Base-by-base conservation (phyloP, 2,797 vertebrate species). In the Nyctalus aviator region DNA sequence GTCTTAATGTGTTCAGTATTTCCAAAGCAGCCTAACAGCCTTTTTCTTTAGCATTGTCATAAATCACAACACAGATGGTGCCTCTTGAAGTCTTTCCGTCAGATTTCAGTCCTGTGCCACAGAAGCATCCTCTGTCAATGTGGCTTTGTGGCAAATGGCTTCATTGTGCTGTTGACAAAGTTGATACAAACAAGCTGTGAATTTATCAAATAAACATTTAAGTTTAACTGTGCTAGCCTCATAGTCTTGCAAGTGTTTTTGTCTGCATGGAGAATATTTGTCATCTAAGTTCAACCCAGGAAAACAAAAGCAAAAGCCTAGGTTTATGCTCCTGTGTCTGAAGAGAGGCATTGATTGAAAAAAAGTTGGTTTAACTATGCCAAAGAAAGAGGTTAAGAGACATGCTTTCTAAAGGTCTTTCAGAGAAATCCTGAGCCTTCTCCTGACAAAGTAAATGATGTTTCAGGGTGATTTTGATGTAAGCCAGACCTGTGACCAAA, bases 11-110 rank as follows among this genome's bases (percentile, higher is more conserved):
- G 18, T 68, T 82, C 82, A 90, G 76, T 90, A 88, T 78, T 93
- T 92, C 66, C 53, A 93, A 86, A 97, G 81, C 23, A 78, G 48
- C 73, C 48, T 88, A 93, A 94, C 53, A 86, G 77, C 18, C 11
- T 88, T 78, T 91, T 90, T 85, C 73, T 79, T 94, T 86, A 95
- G 87, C 64, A 90, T 73, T 85, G 89, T 94, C 92, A 94, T 86
- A 91, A 96, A 96, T 95, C 89, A 93, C 82, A 95, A 96, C 91
- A 97, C 95, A 97, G 95, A 96, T 96, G 95, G 93, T 94, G 35
- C 87, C 94, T 95, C 88, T 95, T 84, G 72, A 75, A 91, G 72
- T 85, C 78, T 94, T 94, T 93, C 69, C 53, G 84, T 91, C 75
- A 82, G 57, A 94, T 94, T 97, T 93, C 64, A 94, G 46, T 75